Base-by-base conservation (phyloP, 2,113 vertebrate genomes). In the Sapayoa aenigma region DNA sequence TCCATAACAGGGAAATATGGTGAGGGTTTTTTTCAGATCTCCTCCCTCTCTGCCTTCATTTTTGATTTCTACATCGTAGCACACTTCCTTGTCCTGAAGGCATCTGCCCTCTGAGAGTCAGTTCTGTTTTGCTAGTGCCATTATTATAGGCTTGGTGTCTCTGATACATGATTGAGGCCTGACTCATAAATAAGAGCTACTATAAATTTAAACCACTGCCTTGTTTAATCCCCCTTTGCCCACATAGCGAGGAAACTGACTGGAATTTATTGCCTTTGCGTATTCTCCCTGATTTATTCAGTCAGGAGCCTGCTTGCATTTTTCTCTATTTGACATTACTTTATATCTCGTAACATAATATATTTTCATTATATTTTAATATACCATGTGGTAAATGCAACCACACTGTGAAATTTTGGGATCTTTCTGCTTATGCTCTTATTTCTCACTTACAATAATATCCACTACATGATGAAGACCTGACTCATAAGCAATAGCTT, bases 191-290 rank as follows among this genome's bases (percentile, higher is more conserved):
- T 96, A 96, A 95, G 87, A 97, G 78, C 87, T 92, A 90, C 96
- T 94, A 97, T 97, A 97, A 97, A 97, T 97, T 97, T 97, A 94
- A 97, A 82, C 95, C 94, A 92, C 93, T 96, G 96, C 95, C 95
- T 97, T 96, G 87, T 95, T 97, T 97, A 97, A 96, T 96, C 96
- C 96, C 96, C 90, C 87, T 97, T 97, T 97, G 96, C 97, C 94
- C 95, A 97, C 94, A 96, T 90, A 97, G 96, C 71, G 21, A 96
- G 93, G 96, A 97, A 97, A 96, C 93, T 93, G 95, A 96, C 92
- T 96, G 80, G 67, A 96, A 97, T 97, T 97, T 97, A 97, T 97
- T 96, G 92, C 95, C 79, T 97, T 97, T 95, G 93, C 5, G 76
- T 93, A 83, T 97, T 97, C 80, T 91, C 84, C 69, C 89, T 97